phyloP scores from a whole-genome alignment of 2,888 invertebrate genomes.

The Dicroscelio sp. region DNA sequence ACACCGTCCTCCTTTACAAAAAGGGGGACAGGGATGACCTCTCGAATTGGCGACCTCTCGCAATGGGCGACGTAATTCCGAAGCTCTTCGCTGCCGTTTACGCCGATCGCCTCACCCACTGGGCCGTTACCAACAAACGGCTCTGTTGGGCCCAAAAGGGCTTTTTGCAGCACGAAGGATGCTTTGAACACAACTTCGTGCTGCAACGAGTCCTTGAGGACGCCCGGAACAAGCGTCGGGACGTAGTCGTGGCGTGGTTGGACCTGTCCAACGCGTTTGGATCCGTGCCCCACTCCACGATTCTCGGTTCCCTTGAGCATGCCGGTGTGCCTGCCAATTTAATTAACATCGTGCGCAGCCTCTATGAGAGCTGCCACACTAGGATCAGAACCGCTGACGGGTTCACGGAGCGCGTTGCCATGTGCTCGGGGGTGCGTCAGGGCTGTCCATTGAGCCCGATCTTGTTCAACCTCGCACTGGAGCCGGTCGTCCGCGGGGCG shows the following conservation, averaged over 20 bases:
- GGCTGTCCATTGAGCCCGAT: slow-evolving; percentile 87
- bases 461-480: slow-evolving; percentile 78
- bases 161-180: slow-evolving; percentile 89
- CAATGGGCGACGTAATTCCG: slow-evolving; percentile 81
- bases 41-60: slow-evolving; percentile 88
- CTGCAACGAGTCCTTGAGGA: slow-evolving; percentile 87
- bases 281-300: slow-evolving; percentile 88
- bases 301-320: slow-evolving; percentile 77
- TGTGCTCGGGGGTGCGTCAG: slow-evolving; percentile 88
- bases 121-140: slow-evolving; percentile 82
- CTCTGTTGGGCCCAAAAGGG: slow-evolving; percentile 89
- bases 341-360: slow-evolving; percentile 62
- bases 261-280: slow-evolving; percentile 90
- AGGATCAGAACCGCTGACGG: slow-evolving; percentile 72
- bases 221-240: slow-evolving; percentile 63
- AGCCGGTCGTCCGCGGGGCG: slow-evolving; percentile 80
- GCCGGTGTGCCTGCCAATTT: slow-evolving; percentile 60
- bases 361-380: slow-evolving; percentile 79
- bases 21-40: slow-evolving; percentile 69
- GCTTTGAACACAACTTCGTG: slow-evolving; percentile 89
- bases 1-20: slow-evolving; percentile 79
- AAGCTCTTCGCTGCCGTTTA: slow-evolving; percentile 71
- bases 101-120: slow-evolving; percentile 66
- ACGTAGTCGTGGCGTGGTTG: slow-evolving; percentile 88
- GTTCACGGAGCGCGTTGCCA: slow-evolving; percentile 80